Evolutionary conservation across 2,888 invertebrate species (phyloP), one percentile per base, ranked within the genome.

Genomic region (Octonoba sinensis): DNA sequence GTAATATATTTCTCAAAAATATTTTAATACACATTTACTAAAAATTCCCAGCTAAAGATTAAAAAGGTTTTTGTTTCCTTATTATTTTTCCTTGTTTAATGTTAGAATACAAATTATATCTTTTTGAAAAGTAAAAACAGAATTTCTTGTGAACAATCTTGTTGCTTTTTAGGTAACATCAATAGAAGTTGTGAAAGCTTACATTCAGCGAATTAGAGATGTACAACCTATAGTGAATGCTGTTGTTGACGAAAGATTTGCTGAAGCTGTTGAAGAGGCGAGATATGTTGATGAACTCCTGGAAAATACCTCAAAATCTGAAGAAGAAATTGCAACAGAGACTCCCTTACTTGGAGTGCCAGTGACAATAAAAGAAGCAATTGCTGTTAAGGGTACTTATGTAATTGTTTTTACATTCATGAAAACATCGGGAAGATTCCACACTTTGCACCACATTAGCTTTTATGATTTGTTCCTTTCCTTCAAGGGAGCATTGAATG

Each of bases 261-360:
- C 92, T 13, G 92, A 91, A 3, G 96, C 97, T 0, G 87, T 97
- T 0, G 89, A 92, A 69, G 95, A 96, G 86, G 96, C 97, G 0
- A 90, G 90, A 82, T 89, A 90, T 82, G 91, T 95, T 11, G 97
- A 97, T 88, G 88, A 90, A 64, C 89, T 92, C 72, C 91, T 97
- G 22, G 90, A 90, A 47, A 91, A 91, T 12, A 92, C 92, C 0
- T 87, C 89, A 56, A 89, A 93, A 70, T 88, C 91, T 0, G 91
- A 92, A 36, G 91, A 91, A 18, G 92, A 93, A 86, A 92, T 93
- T 82, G 89, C 90, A 65, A 89, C 91, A 76, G 91, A 91, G 22
- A 93, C 69, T 87, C 96, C 96, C 0, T 93, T 96, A 85, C 90
- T 97, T 36, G 97, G 97, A 1, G 94, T 97, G 13, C 97, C 97